Percentiles rank a stretch among this genome's conserved stretches.
These are phyloP conservation scores for Varanus salvator DNA, from an alignment of 2,113 vertebrate species.

Conservation along the genomic window DNA sequence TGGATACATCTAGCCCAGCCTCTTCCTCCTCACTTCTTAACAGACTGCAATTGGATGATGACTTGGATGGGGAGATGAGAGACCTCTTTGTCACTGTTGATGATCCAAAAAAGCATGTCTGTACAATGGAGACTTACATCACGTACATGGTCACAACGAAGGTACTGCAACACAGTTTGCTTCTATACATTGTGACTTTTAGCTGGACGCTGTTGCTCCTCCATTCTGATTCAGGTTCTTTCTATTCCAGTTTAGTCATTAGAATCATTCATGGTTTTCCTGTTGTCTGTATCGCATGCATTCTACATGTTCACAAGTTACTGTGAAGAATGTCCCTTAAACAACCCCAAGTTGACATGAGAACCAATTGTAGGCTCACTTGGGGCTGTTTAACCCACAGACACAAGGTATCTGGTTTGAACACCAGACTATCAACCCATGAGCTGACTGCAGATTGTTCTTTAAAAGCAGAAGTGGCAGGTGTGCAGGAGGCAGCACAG, in stretches of 20 bases:
- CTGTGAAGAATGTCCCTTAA: too few species aligned
- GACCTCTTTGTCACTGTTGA: conserved; percentile 98
- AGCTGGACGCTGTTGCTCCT: accelerated
- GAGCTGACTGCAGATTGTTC: too few species aligned
- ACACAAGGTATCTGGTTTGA: too few species aligned
- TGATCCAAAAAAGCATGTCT: conserved; percentile 97
- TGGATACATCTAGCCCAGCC: conserved; percentile 90
- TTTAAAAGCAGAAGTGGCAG: too few species aligned
- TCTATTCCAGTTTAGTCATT: not conserved
- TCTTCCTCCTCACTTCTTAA: conserved; percentile 93
- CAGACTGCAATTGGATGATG: conserved; percentile 92
- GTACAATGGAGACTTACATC: conserved; percentile 98
- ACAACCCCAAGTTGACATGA: too few species aligned
- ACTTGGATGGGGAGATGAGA: conserved; percentile 89
- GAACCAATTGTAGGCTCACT: too few species aligned
- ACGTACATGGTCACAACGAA: conserved; percentile 96
- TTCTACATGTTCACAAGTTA: not conserved
- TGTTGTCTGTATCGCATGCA: not conserved
- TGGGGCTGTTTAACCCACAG: too few species aligned
- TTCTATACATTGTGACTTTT: not conserved
- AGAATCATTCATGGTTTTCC: not conserved
- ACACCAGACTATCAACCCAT: too few species aligned
- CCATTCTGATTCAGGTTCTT: not conserved
- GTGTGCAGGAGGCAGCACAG: too few species aligned
- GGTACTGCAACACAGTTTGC: conserved; percentile 71